Evolutionary conservation across 1,140 invertebrate genomes (phyloP), one percentile per base, ranked within the genome.

Genomic region (Ceratoteleas bidentatus): DNA sequence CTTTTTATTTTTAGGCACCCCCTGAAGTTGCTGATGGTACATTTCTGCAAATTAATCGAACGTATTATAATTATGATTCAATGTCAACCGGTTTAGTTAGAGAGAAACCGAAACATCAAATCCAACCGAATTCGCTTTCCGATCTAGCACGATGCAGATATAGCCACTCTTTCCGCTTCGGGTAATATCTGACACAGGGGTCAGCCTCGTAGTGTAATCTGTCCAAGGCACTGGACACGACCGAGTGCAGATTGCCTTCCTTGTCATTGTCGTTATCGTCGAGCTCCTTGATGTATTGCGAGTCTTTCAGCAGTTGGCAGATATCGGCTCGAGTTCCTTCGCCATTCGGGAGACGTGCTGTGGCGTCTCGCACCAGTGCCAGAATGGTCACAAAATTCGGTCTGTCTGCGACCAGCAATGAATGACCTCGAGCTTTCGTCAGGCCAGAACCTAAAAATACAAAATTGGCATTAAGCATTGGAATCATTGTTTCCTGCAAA

Each of bases 301-400:
- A 98, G 86, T 96, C 96, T 87, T 96, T 95, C 5, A 97, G 86
- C 47, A 97, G 90, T 84, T 96, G 95, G 90, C 96, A 96, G 79
- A 99, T 98, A 85, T 99, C 97, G 4, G 95, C 94, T 32, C 97
- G 91, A 0, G 97, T 98, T 16, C 98, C 98, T 92, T 99, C 97
- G 0, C 98, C 97, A 90, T 97, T 98, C 0, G 98, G 98, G 66
- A 99, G 91, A 49, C 98, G 92, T 0, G 98, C 97, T 0, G 97
- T 96, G 3, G 98, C 97, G 92, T 99, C 98, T 45, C 97, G 92
- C 8, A 99, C 97, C 40, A 99, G 91, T 10, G 97, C 96, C 6
- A 98, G 90, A 86, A 98, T 97, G 6, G 97, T 97, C 9, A 98
- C 97, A 90, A 96, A 98, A 66, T 97, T 96, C 24, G 98, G 98